Evolutionary conservation across 2,113 vertebrate species (phyloP).

Genomic region (Centropus bengalensis): DNA sequence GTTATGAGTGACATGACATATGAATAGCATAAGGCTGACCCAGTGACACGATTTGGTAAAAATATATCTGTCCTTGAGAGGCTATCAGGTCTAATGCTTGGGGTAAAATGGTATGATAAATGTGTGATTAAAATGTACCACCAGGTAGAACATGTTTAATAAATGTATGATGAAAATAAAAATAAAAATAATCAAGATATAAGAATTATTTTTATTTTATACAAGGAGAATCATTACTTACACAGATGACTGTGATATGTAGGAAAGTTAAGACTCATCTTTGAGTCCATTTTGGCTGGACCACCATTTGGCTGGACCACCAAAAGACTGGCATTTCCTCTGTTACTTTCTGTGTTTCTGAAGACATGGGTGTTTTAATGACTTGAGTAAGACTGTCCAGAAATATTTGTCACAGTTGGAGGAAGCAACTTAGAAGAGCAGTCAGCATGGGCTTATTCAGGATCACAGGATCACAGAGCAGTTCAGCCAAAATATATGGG

Average conservation of each 20-base stretch:
- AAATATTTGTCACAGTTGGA: rapidly evolving
- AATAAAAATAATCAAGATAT: not conserved
- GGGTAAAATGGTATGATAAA: not conserved
- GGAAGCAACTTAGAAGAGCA: not conserved
- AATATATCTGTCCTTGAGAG: not conserved
- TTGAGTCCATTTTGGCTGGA: too few species aligned
- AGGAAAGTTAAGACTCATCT: rapidly evolving
- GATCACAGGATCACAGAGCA: not conserved
- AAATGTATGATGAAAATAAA: not conserved
- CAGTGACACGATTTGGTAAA: not conserved
- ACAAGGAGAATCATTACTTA: not conserved
- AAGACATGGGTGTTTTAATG: not conserved
- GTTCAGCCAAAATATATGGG: not conserved
- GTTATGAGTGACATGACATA: rapidly evolving
- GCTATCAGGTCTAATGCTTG: not conserved
- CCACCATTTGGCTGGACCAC: not conserved
- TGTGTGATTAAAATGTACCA: not conserved
- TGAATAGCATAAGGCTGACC: rapidly evolving
- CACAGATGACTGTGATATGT: not conserved
- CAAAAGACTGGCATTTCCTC: not conserved
- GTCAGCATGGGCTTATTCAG: not conserved
- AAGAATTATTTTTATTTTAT: not conserved
- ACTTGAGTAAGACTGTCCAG: not conserved
- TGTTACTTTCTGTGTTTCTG: not conserved
- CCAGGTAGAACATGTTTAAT: not conserved